Conservation (phyloP, 2,797 vertebrate genomes). For the Staurois parvus region DNA sequence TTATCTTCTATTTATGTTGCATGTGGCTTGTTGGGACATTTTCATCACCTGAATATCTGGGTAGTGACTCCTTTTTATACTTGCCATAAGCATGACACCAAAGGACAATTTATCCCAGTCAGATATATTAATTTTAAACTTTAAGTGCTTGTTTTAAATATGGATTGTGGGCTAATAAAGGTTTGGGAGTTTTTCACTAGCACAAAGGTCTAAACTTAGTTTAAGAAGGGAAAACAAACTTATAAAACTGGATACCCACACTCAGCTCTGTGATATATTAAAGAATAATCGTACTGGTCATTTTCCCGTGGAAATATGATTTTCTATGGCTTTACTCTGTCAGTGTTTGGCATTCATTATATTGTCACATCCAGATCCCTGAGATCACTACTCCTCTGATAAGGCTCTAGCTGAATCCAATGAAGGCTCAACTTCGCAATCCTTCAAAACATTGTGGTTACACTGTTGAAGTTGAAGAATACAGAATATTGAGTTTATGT, state of each 20-base stretch:
- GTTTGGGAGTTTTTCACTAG: no score
- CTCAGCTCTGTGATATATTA: not conserved
- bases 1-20: no score
- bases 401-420: conserved; percentile 2
- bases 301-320: conserved; percentile 10
- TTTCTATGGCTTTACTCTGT: not conserved
- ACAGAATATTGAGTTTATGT: not conserved
- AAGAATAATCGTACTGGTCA: not conserved
- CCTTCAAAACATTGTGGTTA: not conserved
- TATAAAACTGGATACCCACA: not conserved
- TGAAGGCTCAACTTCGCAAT: conserved; percentile 22
- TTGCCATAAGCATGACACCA: no score
- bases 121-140: no score
- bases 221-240: no score
- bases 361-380: not conserved
- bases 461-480: not conserved
- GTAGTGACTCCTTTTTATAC: no score
- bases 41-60: no score
- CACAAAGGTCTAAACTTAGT: no score
- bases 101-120: no score
- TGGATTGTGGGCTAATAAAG: no score
- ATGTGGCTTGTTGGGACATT: no score
- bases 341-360: conserved; percentile 26
- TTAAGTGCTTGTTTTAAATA: no score
- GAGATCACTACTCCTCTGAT: not conserved